Evolutionary conservation across 2,797 vertebrate genomes (phyloP), one percentile per base, ranked within the genome.

Genomic region (Pampus argenteus): DNA sequence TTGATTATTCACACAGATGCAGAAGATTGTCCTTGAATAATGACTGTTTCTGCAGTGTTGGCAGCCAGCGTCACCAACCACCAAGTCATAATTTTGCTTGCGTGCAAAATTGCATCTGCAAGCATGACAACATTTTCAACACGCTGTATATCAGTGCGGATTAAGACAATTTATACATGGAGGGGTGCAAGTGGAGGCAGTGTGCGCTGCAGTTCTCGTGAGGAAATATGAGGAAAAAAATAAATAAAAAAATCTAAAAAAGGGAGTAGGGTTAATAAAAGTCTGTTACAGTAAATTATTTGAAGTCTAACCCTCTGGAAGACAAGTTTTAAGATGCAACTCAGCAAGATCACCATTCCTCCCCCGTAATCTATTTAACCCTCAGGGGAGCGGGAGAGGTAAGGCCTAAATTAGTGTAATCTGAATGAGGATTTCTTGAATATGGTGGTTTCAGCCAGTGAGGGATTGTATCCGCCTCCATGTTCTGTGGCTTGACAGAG

Each of bases 1-100:
- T 86, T 86, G 88, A 87, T 91, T 88, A 88, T 87, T 89, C 73
- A 71, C 85, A 79, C 71, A 72, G 81, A 82, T 83, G 79, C 79
- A 75, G 64, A 55, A 86, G 82, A 84, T 85, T 82, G 89, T 86
- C 87, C 90, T 92, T 92, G 91, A 91, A 78, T 82, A 90, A 81
- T 73, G 85, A 85, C 84, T 63, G 75, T 79, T 79, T 85, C 83
- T 82, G 84, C 85, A 68, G 77, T 15, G 83, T 28, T 81, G 84
- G 89, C 89, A 88, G 86, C 71, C 59, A 10, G 58, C 78, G 87
- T 86, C 90, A 88, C 86, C 77, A 49, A 67, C 74, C 83, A 51
- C 79, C 78, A 59, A 85, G 82, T 88, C 91, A 87, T 90, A 86
- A 89, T 87, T 91, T 86, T 84, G 74, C 86, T 76, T 58, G 76